Percentiles rank a stretch among this genome's conserved stretches.
Conservation (phyloP, 2,113 vertebrate genomes). For the Mobula hypostoma region DNA sequence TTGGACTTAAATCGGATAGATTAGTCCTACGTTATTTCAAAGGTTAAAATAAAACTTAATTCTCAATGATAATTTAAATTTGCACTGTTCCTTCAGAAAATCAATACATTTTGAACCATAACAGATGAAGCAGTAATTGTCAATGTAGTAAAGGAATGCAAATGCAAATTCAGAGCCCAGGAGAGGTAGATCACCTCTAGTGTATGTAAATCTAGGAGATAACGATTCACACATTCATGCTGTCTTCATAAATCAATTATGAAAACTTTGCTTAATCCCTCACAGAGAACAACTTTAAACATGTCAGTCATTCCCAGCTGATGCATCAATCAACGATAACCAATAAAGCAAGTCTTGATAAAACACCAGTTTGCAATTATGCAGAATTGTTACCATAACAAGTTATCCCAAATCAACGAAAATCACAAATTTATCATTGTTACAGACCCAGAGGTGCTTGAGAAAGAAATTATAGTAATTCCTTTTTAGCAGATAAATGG, state of each 20-base stretch:
- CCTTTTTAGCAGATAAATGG: not conserved
- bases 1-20: too few species aligned
- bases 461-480: not conserved
- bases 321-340: not conserved
- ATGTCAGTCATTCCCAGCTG: not conserved
- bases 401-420: not conserved
- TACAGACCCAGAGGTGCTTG: not conserved
- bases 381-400: not conserved
- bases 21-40: not conserved
- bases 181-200: not conserved
- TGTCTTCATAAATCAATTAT: conserved; percentile 9
- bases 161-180: not conserved
- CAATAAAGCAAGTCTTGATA: not conserved
- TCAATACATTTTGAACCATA: not conserved
- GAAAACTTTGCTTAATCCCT: conserved; percentile 17
- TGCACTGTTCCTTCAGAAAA: not conserved
- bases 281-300: not conserved
- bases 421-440: not conserved
- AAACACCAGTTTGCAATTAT: not conserved
- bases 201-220: not conserved
- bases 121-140: not conserved
- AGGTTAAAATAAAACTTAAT: not conserved
- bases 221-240: not conserved
- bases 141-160: not conserved
- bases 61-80: not conserved